Base-by-base conservation (phyloP, 37 sponge, comb jelly and placozoan species). In the Spongia lamella region DNA sequence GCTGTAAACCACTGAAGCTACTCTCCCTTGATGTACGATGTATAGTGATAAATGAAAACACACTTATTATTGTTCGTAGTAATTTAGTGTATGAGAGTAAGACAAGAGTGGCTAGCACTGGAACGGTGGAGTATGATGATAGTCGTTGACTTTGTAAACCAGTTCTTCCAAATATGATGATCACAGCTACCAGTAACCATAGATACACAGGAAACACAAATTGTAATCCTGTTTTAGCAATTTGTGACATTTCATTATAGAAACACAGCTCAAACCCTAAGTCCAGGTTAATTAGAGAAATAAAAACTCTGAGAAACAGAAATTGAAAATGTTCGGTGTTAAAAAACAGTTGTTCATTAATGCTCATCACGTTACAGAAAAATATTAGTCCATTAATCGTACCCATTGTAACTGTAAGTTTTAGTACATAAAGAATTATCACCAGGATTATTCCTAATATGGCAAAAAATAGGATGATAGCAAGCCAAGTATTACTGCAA, bases 171-270 rank as follows among this genome's bases (percentile, higher is more conserved):
- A 5, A 21, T 31, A 64, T 3, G 31, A 64, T 34, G 31, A 64
- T 64, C 9, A 20, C 31, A 38, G 21, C 26, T 0, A 64, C 31
- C 65, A 64, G 21, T 3, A 33, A 51, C 13, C 47, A 31, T 25
- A 70, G 31, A 30, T 70, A 70, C 24, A 17, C 26, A 13, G 71
- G 71, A 31, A 70, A 70, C n/a, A 50, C 55, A 51, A 70, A 53
- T 31, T 70, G 71, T 16, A 70, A 20, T 27, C 49, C 27, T n/a
- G 53, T 51, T 24, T 70, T 70, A 1, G 2, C 54, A 26, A 52
- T 51, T 32, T 30, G 24, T 26, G 20, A 22, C 71, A 70, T 50
- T 7, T 51, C 71, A 38, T 70, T 51, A 20, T 52, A 70, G 2
- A 70, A 50, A 53, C 71, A 70, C 14, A 30, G 17, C 16, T 52